Evolutionary conservation across 2,797 vertebrate species (phyloP).

Genomic region (Glossophaga mutica): DNA sequence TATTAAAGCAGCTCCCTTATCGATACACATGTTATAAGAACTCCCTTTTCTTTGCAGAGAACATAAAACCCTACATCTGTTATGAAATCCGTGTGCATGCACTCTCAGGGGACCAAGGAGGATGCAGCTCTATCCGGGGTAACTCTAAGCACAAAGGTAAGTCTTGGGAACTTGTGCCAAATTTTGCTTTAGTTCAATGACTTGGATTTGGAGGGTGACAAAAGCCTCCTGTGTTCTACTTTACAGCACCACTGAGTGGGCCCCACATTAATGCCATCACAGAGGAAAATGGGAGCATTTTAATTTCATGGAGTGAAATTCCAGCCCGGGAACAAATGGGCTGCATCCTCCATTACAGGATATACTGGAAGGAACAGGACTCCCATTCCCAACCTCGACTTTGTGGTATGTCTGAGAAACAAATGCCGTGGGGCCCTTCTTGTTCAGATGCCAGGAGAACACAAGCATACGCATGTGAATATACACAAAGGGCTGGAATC

Average conservation of each 20-base stretch:
- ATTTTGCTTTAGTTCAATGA: neutral
- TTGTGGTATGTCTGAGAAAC: conserved; percentile 59
- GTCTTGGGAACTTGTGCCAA: neutral
- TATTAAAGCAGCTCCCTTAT: neutral
- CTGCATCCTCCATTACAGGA: conserved; percentile 85
- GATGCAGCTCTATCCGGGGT: conserved; percentile 67
- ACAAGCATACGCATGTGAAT: neutral
- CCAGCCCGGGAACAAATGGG: conserved; percentile 82
- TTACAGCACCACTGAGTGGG: conserved; percentile 82
- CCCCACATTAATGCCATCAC: conserved; percentile 69
- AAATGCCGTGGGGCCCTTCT: neutral
- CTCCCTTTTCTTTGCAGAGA: conserved; percentile 66
- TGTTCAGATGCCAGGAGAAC: neutral
- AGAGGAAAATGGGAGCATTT: conserved; percentile 52
- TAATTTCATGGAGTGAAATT: conserved; percentile 85
- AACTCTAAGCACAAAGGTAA: conserved; percentile 83
- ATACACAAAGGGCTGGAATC: neutral
- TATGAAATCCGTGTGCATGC: conserved; percentile 85
- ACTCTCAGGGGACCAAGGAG: conserved; percentile 74
- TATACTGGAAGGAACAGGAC: conserved; percentile 80
- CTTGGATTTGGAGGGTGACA: neutral
- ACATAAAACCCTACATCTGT: conserved; percentile 82
- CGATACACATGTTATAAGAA: neutral
- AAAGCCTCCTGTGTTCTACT: neutral
- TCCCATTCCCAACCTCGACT: neutral